A percentile compares a stretch with the other conserved stretches of the same genome.
Evolutionary conservation across 2,888 invertebrate species (phyloP).

Genomic region (Nomada ruficornis): DNA sequence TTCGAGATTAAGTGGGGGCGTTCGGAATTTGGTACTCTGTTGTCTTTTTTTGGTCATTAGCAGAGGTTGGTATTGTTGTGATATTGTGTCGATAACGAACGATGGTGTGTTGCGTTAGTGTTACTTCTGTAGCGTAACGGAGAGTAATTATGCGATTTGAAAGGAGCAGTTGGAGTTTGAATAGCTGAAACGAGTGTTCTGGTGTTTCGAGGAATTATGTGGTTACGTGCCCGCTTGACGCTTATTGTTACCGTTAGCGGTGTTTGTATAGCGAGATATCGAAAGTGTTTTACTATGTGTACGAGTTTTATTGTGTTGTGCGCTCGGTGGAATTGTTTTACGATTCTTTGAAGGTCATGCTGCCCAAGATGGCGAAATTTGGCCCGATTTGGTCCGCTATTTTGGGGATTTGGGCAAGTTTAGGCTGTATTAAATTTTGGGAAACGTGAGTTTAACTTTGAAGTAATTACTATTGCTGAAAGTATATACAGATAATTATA

Average conservation of each 20-base stretch:
- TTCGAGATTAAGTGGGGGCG: background rate
- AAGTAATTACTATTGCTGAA: no score
- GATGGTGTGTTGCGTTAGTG: background rate
- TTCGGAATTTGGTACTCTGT: background rate
- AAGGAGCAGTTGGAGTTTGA: background rate
- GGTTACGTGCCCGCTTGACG: background rate
- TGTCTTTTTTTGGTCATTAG: background rate
- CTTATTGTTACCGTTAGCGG: background rate
- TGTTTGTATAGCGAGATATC: background rate
- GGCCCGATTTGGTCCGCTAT: no score
- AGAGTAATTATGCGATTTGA: background rate
- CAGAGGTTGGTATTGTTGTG: background rate
- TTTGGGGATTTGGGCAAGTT: no score
- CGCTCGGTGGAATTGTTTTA: no score
- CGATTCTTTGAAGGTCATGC: no score
- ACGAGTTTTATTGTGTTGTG: no score
- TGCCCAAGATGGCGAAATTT: no score
- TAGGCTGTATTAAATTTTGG: no score
- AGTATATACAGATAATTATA: no score
- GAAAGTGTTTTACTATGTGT: background rate
- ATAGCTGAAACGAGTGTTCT: background rate
- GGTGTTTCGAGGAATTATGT: background rate
- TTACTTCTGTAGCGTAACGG: background rate
- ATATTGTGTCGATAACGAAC: background rate
- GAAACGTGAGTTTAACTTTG: no score